Conservation (phyloP, 1,140 invertebrate genomes). For the Drosophila pachea region DNA sequence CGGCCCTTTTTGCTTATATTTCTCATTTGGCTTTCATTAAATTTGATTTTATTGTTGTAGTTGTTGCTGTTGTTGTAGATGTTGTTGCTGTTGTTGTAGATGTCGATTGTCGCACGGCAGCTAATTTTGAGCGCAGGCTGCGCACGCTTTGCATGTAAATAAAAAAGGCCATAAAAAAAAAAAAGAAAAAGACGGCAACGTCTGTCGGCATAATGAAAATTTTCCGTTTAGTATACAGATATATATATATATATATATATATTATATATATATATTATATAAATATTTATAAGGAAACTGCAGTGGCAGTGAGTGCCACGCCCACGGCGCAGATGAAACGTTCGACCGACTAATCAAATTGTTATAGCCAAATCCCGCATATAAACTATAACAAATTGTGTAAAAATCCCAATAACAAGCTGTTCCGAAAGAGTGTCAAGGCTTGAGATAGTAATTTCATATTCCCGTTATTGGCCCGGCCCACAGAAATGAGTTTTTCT, state of each 20-base stretch:
- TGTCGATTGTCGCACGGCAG: slow-evolving; percentile 55
- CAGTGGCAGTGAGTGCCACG: slow-evolving; percentile 45
- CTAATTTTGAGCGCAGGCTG: slow-evolving; percentile 53
- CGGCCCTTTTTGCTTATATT: slow-evolving; percentile 46
- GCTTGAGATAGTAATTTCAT: slow-evolving; percentile 61
- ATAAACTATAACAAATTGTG: slow-evolving; percentile 21
- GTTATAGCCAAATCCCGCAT: slow-evolving; percentile 32
- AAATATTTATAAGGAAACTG: slow-evolving; percentile 21
- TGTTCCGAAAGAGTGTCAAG: slow-evolving; percentile 65
- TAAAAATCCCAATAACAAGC: slow-evolving; percentile 25
- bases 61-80: slow-evolving; percentile 37
- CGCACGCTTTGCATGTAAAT: slow-evolving; percentile 58
- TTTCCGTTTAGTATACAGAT: slow-evolving; percentile 19
- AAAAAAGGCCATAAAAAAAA: slow-evolving; percentile 61
- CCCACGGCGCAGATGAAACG: slow-evolving; percentile 5
- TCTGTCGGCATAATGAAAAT: slow-evolving; percentile 27
- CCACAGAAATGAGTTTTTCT: slow-evolving; percentile 56
- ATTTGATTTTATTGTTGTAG: slow-evolving; percentile 64
- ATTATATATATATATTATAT: not conserved
- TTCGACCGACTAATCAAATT: slow-evolving; percentile 38
- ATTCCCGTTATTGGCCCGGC: slow-evolving; percentile 46
- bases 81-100: too few species aligned
- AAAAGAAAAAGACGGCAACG: slow-evolving; percentile 3
- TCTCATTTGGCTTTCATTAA: slow-evolving; percentile 63
- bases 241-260: not conserved